Percentiles rank a stretch among this genome's conserved stretches.
These are phyloP conservation scores for Agrilus mali DNA, from an alignment of 2,888 invertebrate genomes.

Conservation along the genomic window DNA sequence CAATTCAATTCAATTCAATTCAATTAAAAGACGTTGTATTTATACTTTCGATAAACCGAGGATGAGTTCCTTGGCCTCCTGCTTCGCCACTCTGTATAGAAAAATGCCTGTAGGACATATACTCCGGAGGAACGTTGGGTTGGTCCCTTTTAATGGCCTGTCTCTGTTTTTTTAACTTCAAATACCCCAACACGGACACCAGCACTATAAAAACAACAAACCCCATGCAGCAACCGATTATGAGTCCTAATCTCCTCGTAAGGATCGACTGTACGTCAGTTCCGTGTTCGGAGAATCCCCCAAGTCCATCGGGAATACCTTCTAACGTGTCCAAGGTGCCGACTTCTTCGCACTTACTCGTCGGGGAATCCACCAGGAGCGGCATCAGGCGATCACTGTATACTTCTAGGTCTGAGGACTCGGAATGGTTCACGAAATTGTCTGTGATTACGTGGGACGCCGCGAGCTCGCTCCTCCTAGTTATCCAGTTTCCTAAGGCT, in stretches of 20 bases:
- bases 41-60: constrained; percentile 33
- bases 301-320: constrained; percentile 43
- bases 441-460: constrained; percentile 28
- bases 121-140: constrained; percentile 59
- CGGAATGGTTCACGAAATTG: constrained; percentile 40
- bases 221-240: constrained; percentile 77
- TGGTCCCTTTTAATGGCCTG: constrained; percentile 62
- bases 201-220: constrained; percentile 74
- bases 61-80: constrained; percentile 28
- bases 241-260: constrained; percentile 68
- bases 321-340: constrained; percentile 61
- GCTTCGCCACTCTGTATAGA: constrained; percentile 54
- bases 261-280: constrained; percentile 58
- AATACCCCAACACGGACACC: constrained; percentile 71
- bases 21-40: constrained; percentile 26
- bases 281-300: constrained; percentile 30
- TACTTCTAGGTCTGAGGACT: constrained; percentile 31
- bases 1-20: neutral
- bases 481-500: constrained; percentile 67
- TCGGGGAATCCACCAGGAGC: constrained; percentile 54
- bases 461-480: constrained; percentile 40
- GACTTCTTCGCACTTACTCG: constrained; percentile 65
- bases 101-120: constrained; percentile 66
- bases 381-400: constrained; percentile 43
- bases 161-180: constrained; percentile 74